Base-by-base conservation (phyloP, 2,888 invertebrate genomes). In the Plemyria rubiginata region DNA sequence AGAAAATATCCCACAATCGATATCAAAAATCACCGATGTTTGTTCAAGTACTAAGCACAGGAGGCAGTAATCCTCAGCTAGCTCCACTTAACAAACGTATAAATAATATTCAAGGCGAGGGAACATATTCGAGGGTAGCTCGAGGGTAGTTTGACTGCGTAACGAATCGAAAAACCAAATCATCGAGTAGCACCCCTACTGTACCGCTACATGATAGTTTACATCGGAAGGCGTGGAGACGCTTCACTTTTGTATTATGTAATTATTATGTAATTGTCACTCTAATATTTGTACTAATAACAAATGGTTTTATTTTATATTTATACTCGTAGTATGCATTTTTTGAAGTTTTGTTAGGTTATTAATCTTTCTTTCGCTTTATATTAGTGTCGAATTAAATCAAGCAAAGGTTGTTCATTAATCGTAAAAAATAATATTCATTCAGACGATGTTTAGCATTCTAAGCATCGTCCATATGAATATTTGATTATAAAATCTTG, bases 111-210 rank as follows among this genome's bases (percentile, higher is more conserved):
- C 89, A 88, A 90, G 89, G 86, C 87, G 87, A 90, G 90, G 90
- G 92, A 90, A 90, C 90, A 88, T 87, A 89, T 88, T 90, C 86
- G 86, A 90, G 92, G 92, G 91, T 90, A 84, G 79, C 80, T 85
- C 81, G 88, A 90, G 92, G 92, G 92, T 92, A 92, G 92, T 92
- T 92, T 90, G 92, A 90, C 91, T 89, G 92, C 92, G 92, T 92
- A 92, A 92, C 92, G 92, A 92, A 92, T 92, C 91, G 92, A 91
- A 90, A 92, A 92, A 92, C 92, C 92, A 92, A 92, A 92, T 92
- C 92, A 92, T 92, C 90, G 90, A 92, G 92, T 91, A 83, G 91
- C 90, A 88, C 92, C 92, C 92, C 92, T 90, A 86, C 84, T 79
- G 87, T 79, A 88, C 88, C 86, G 85, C 89, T 89, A 87, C 89